Evolutionary conservation across 2,797 vertebrate genomes (phyloP), one percentile per base, ranked within the genome.

Genomic region (Phataginus tricuspis): DNA sequence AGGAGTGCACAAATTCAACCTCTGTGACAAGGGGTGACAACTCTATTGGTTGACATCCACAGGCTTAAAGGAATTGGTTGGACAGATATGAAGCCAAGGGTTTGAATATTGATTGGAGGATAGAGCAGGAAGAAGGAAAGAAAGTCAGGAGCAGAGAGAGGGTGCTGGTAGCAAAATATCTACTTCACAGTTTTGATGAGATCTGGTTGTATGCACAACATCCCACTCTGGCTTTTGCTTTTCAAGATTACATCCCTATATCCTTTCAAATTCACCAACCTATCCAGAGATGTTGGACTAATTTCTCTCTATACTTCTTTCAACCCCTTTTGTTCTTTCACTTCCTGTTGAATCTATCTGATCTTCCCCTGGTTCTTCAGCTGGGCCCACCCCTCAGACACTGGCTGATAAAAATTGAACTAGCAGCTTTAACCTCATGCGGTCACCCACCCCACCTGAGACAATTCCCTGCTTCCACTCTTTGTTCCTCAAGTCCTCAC

Each of bases 51-150:
- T 86, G 66, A 75, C 53, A 71, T 25, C 29, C 83, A 31, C 5
- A 80, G n/a, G 27, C 63, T 93, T 95, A 90, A 97, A 95, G 49
- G 23, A 85, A 85, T 85, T 53, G 21, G 34, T 23, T 87, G 71
- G 75, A 85, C 42, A 79, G 34, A 80, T 55, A 12, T 37, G 86
- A 90, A 96, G 80, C 27, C 34, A 94, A 21, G 27, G 29, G 16
- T 74, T 89, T 94, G 57, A 89, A 15, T 64, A 49, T 61, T 59
- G 59, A 21, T 80, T 95, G 57, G 66, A 90, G 64, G 68, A 84
- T 59, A 27, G 25, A 27, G 12, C 23, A 75, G 55, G n/a, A 95
- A 69, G 75, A 80, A 79, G 31, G 15, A 64, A 64, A 92, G 49
- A 85, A 94, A 94, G 51, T 42, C 45, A 82, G 39, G 51, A 69